Evolutionary conservation across 2,113 vertebrate species (phyloP), one percentile per base, ranked within the genome.

Genomic region (Spea bombifrons): DNA sequence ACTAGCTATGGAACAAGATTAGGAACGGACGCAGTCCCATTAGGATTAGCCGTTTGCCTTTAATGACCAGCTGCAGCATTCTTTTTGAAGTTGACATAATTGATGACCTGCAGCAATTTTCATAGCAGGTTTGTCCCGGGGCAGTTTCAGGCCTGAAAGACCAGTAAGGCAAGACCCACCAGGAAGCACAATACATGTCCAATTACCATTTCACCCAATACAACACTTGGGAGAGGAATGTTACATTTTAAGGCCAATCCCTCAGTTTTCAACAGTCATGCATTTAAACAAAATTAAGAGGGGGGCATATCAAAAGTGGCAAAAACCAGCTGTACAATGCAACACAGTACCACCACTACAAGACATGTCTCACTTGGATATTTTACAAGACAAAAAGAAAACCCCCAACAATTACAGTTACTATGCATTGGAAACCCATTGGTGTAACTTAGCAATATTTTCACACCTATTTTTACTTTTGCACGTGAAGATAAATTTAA

Each of bases 71-170:
- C 15, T 74, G 64, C 15, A 67, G 67, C n/a, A 50, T 30, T 45
- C 65, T 57, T 75, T 30, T 55, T 59, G 67, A 53, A 8, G 57
- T 77, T 53, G 67, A 77, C 63, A 69, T 69, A 71, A 55, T n/a
- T 50, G 63, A 16, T 55, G 49, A 44, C 63, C 64, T 53, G 49
- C 13, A 17, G 44, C n/a, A 15, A 47, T 8, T 59, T 16, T 9
- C 70, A 74, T 57, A 15, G 8, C 55, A 1, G 7, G 44, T n/a
- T 61, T 53, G 10, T 16, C 52, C 73, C 15, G 13, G 78, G 78
- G 46, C 64, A 79, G 63, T 79, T 73, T 73, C 70, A 73, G 50
- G 50, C 65, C 55, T 74, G 78, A 74, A 68, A 74, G 69, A 73
- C 77, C 70, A 48, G 63, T 63, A 67, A 15, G 53, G 30, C 49